phyloP scores from a whole-genome alignment of 2,113 vertebrate genomes.

The Acanthochromis polyacanthus region DNA sequence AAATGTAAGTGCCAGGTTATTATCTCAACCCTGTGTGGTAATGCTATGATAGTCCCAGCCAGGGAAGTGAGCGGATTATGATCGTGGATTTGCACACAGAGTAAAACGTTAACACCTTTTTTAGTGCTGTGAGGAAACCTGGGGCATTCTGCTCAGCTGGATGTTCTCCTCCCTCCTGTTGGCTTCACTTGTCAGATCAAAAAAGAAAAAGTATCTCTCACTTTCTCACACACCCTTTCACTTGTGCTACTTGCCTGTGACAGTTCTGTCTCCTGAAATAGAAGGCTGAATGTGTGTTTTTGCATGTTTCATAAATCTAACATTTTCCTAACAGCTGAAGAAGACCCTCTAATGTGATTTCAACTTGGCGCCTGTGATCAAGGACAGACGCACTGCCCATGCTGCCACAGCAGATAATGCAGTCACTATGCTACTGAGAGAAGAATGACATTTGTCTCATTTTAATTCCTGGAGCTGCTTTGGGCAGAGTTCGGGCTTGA shows the following conservation, averaged over 20 bases:
- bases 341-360: constrained; percentile 60
- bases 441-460: constrained; percentile 71
- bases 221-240: constrained; percentile 4
- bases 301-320: constrained; percentile 43
- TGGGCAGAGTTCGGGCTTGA: constrained; percentile 56
- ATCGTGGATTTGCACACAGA: constrained; percentile 72
- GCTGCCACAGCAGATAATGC: constrained; percentile 39
- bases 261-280: neutral
- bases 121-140: constrained; percentile 45
- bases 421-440: constrained; percentile 45
- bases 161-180: constrained; percentile 20
- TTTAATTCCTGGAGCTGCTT: constrained; percentile 65
- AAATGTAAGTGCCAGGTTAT: constrained; percentile 48
- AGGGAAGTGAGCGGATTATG: constrained; percentile 76
- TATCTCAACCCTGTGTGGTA: constrained; percentile 55
- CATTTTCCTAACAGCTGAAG: constrained; percentile 56
- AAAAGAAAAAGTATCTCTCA: neutral
- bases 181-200: constrained; percentile 31
- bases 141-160: constrained; percentile 35
- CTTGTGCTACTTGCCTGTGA: constrained; percentile 2
- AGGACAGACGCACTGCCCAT: constrained; percentile 43
- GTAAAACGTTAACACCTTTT: constrained; percentile 60
- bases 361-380: constrained; percentile 36
- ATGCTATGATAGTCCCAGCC: constrained; percentile 60
- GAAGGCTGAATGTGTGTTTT: neutral